Percentiles rank a stretch among this genome's conserved stretches.
Conservation (phyloP, 2,888 invertebrate species). For the Teinopalpus imperialis region DNA sequence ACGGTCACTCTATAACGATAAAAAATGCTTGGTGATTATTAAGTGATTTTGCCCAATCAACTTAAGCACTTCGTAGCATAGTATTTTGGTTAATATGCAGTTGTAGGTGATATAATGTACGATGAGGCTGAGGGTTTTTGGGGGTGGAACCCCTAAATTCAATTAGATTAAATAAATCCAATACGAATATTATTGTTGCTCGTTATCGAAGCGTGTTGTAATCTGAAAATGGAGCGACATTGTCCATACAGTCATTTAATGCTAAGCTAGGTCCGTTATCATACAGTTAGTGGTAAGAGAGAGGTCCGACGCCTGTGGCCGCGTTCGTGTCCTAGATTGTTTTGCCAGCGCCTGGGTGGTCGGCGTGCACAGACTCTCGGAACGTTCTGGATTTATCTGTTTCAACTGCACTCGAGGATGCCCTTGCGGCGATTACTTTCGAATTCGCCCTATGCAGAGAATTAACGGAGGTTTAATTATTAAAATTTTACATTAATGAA, state of each 20-base stretch:
- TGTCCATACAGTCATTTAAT: constrained; percentile 6
- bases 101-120: too few relatives aligned
- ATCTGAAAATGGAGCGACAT: background rate
- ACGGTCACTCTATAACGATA: too few relatives aligned
- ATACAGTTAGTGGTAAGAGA: constrained; percentile 16
- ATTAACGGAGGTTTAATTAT: constrained; percentile 1
- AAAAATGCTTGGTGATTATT: too few relatives aligned
- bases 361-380: constrained; percentile 8
- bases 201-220: too few relatives aligned
- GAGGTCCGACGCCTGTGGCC: constrained; percentile 22
- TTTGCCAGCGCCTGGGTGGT: constrained; percentile 41
- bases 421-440: constrained; percentile 24
- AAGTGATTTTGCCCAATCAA: too few relatives aligned
- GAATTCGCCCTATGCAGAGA: constrained; percentile 10
- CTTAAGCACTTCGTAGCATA: too few relatives aligned
- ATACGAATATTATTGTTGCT: too few relatives aligned
- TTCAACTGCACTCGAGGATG: constrained; percentile 20
- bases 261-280: constrained; percentile 17
- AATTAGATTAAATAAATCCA: too few relatives aligned
- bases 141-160: too few relatives aligned
- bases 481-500: too few relatives aligned
- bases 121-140: too few relatives aligned
- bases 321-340: constrained; percentile 38
- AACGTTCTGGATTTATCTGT: constrained; percentile 20
- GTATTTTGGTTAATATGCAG: too few relatives aligned